Percentiles rank a stretch among this genome's conserved stretches.
These are phyloP conservation scores for Hipposideros larvatus DNA, from an alignment of 2,797 vertebrate genomes.

Conservation along the genomic window DNA sequence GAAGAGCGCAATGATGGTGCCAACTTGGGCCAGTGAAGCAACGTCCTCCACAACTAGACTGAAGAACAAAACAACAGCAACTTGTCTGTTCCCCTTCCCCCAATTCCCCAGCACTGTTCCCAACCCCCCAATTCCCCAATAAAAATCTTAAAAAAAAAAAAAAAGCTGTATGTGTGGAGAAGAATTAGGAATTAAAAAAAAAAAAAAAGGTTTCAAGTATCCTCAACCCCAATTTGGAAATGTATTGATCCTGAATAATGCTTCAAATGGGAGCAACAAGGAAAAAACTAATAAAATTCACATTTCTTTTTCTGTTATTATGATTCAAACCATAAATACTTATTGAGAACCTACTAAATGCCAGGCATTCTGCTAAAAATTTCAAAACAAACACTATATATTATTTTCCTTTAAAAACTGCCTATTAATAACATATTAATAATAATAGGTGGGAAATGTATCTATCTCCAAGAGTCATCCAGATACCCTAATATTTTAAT, in stretches of 20 bases:
- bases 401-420: slow-evolving; percentile 40
- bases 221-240: not conserved
- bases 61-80: no score
- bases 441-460: not conserved
- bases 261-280: not conserved
- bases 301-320: not conserved
- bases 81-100: no score
- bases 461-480: not conserved
- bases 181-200: not conserved
- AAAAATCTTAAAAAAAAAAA: not conserved
- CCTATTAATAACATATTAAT: not conserved
- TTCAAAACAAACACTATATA: not conserved
- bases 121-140: no score
- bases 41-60: no score
- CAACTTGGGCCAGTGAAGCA: no score
- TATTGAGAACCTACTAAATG: slow-evolving; percentile 61
- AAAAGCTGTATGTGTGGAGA: not conserved
- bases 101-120: no score
- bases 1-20: no score
- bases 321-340: slow-evolving; percentile 34
- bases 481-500: not conserved
- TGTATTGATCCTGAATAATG: not conserved
- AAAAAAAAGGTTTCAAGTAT: not conserved
- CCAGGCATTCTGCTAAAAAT: slow-evolving; percentile 44
- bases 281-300: not conserved